Percentiles rank a stretch among this genome's conserved stretches.
These are phyloP conservation scores for Perccottus glenii DNA, from an alignment of 2,113 vertebrate species.

Conservation along the genomic window DNA sequence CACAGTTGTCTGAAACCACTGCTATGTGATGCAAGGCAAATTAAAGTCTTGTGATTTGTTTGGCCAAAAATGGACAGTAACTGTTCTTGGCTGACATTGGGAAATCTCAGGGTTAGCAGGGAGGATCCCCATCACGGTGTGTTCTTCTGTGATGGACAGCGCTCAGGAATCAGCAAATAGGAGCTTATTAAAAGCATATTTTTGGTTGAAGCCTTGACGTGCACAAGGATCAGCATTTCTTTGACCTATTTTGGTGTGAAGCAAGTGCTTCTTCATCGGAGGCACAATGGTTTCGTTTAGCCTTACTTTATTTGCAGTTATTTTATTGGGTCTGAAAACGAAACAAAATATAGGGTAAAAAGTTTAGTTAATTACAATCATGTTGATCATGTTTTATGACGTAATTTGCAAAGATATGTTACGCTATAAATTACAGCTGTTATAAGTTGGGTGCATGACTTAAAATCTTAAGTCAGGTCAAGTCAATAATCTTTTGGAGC, in stretches of 20 bases:
- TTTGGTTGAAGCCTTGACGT: constrained; percentile 5
- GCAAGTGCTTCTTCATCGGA: background rate
- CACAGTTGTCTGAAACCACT: constrained; percentile 21
- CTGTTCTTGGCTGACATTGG: constrained; percentile 12
- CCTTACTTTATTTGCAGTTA: background rate
- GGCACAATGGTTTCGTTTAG: background rate
- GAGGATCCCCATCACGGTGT: constrained; percentile 26
- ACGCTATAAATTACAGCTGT: too few species aligned
- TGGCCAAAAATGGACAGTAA: constrained; percentile 67
- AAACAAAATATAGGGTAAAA: too few species aligned
- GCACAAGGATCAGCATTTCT: constrained; percentile 8
- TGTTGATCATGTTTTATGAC: background rate
- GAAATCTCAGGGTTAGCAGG: constrained; percentile 34
- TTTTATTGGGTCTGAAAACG: too few species aligned
- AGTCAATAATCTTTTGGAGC: too few species aligned
- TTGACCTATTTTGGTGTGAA: constrained; percentile 44
- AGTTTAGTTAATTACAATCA: constrained; percentile 3
- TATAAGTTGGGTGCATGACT: too few species aligned
- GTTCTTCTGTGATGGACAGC: constrained; percentile 21
- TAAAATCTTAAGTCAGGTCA: too few species aligned
- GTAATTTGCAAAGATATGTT: too few species aligned
- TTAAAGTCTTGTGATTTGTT: constrained; percentile 42
- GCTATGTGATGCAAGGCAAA: constrained; percentile 34
- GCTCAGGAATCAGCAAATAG: constrained; percentile 1
- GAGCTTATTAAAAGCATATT: constrained; percentile 11